Evolutionary conservation across 2,113 vertebrate genomes (phyloP), one percentile per base, ranked within the genome.

Genomic region (Lampris incognitus): DNA sequence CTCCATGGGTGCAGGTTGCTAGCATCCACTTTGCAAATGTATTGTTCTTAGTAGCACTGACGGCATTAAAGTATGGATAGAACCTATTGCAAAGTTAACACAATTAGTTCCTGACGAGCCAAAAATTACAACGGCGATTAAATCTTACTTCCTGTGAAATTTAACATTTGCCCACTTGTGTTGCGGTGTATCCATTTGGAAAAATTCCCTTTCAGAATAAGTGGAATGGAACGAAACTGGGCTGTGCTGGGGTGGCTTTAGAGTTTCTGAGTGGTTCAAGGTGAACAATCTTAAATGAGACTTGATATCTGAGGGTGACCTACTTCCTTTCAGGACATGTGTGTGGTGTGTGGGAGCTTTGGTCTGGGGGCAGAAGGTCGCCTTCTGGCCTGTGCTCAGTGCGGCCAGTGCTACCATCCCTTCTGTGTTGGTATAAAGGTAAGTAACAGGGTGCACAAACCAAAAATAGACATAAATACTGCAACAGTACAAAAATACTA

Each of bases 361-460:
- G 98, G 98, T 66, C 96, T 97, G 70, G 97, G 98, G 65, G 95
- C 96, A 37, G 98, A 99, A 88, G 98, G 98, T 50, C 93, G 97
- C 9, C 83, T 99, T 39, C 94, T 99, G 57, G 96, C 97, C 68
- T 99, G 98, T 82, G 97, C 97, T 63, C 98, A 99, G 81, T 99
- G 98, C 78, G 98, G 97, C 82, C 98, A 99, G 92, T 99, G 98
- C 88, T 99, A 99, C 88, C 98, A 99, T 87, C 98, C 98, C 0
- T 99, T 97, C 94, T 99, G 98, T 76, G 98, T 99, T 81, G 97
- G 96, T 92, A 95, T 99, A 92, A 99, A 99, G 97, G 97, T 99
- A 91, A 92, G 74, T 61, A 24, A 24, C 24, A 24, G 24, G 4
- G 5, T 58, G n/a, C 51, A 42, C 58, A 66, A 2, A 13, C 2